Conservation (phyloP, 2,888 invertebrate genomes). For the Autographa gamma region DNA sequence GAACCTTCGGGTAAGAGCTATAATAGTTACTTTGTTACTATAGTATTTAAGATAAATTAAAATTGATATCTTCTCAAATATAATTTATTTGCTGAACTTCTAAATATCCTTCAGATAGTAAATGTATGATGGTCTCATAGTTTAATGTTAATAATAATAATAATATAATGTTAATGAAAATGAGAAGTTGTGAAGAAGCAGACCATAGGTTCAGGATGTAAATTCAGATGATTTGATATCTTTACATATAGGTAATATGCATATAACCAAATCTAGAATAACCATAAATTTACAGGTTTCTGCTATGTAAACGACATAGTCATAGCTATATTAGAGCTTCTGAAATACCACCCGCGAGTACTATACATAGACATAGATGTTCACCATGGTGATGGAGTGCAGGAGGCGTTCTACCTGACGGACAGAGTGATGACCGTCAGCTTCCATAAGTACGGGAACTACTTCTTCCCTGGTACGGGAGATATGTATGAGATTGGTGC, state of each 20-base stretch:
- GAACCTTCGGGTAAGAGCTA: conserved; percentile 94
- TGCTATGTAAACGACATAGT: conserved; percentile 99
- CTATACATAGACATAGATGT: conserved; percentile 99
- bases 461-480: conserved; percentile 99
- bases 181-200: no score
- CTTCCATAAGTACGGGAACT: conserved; percentile 99
- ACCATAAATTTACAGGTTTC: conserved; percentile 91
- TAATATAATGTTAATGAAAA: no score
- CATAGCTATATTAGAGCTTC: conserved; percentile 97
- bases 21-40: neutral
- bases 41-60: no score
- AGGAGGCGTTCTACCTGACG: conserved; percentile 99
- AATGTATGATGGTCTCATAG: no score
- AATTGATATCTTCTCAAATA: no score
- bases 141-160: no score
- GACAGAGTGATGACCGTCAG: conserved; percentile 99
- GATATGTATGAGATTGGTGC: conserved; percentile 99
- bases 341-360: conserved; percentile 98
- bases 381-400: conserved; percentile 98
- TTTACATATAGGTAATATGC: no score
- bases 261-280: no score
- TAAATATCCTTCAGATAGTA: no score
- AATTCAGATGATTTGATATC: no score
- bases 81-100: no score
- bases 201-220: no score